A percentile compares a stretch with the other conserved stretches of the same genome.
These are phyloP conservation scores for Nanger granti DNA, from an alignment of 2,113 vertebrate genomes.

Conservation along the genomic window DNA sequence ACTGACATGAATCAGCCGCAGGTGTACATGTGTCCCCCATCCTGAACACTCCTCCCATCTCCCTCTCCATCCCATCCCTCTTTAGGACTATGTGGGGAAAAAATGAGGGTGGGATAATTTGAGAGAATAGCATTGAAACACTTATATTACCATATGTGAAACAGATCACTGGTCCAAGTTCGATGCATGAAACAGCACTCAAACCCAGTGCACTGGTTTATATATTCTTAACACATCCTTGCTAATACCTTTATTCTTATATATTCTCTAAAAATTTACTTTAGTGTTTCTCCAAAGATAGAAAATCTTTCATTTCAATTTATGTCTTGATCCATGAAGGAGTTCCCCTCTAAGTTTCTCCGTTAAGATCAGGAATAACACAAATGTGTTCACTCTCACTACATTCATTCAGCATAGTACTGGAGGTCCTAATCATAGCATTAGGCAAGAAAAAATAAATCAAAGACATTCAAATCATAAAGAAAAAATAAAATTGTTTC, in stretches of 20 bases:
- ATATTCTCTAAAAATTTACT: neutral
- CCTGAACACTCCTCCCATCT: neutral
- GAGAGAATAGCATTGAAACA: neutral
- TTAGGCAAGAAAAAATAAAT: neutral
- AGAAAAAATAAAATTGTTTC: neutral
- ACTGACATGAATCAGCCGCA: neutral
- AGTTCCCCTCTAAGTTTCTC: neutral
- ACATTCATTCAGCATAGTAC: neutral
- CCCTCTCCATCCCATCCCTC: neutral
- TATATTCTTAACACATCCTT: neutral
- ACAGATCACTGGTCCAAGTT: neutral
- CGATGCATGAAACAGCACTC: neutral
- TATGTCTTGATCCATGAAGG: neutral
- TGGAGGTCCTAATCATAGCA: neutral
- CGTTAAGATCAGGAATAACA: neutral
- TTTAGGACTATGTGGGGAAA: neutral
- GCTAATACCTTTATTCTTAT: neutral
- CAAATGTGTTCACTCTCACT: neutral
- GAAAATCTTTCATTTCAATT: neutral
- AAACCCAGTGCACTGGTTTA: neutral
- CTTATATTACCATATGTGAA: neutral
- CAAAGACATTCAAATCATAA: neutral
- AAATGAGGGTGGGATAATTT: neutral
- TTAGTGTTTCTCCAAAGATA: neutral
- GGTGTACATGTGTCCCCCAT: neutral